Evolutionary conservation across 2,888 invertebrate species (phyloP), one percentile per base, ranked within the genome.

Genomic region (Smittia sp.): DNA sequence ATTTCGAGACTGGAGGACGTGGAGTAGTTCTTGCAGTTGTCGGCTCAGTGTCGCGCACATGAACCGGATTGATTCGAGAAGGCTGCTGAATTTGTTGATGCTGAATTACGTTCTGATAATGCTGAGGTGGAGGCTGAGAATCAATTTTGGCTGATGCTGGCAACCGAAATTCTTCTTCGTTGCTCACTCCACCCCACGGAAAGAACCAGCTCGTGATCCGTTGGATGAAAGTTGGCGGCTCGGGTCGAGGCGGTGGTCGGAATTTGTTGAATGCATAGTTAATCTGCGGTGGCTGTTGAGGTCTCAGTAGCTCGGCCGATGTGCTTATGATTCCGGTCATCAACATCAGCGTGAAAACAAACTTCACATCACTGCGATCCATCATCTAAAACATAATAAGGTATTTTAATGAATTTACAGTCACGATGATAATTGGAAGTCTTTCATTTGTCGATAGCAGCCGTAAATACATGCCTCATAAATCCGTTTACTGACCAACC

Each of bases 1-100:
- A 93, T 75, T 86, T 85, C 78, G 85, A 86, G 75, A 86, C 85
- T 63, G 81, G 79, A 74, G 82, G 81, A 73, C 62, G 54, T 18
- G 77, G n/a, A 39, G 77, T 69, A 15, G 75, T 75, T 18, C 76
- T 66, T 15, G 77, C 70, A 27, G 76, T 67, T 18, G 68, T 78
- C 78, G 9, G 22, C 58, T 67, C 66, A 32, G 63, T 62, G 15
- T 68, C 24, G 41, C 63, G 1, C 22, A 62, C 24, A 15, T 73
- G 73, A 32, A 32, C 24, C 1, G 46, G 32, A n/a, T 54, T 66
- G 20, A 32, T 25, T 18, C 39, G 6, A 11, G 27, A 38, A 11
- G 24, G 13, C 18, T 41, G 66, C 1, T 22, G 58, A 24, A 18
- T n/a, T 58, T 13, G 13, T 18, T 3, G 18, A 22, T 70, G 70